Percentiles rank a stretch among this genome's conserved stretches.
Evolutionary conservation across 2,797 vertebrate species (phyloP).

Genomic region (Premnoplex brunnescens): DNA sequence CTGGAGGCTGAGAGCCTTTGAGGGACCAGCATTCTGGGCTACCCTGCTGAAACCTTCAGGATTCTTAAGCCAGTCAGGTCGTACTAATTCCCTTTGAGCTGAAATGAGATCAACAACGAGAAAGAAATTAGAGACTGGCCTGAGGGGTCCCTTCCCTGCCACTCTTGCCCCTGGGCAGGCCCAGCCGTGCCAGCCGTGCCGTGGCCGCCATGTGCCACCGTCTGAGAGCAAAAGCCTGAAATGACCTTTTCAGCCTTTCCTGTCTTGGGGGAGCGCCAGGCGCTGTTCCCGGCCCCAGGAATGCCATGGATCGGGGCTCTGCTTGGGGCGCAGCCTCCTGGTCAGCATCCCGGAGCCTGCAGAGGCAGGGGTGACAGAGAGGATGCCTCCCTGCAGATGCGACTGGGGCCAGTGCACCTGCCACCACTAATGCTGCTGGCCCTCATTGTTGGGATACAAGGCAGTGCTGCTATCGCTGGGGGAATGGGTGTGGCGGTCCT

Average conservation of each 20-base stretch:
- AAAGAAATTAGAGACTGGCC: not conserved
- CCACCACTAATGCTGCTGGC: not conserved
- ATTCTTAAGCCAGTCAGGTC: not conserved
- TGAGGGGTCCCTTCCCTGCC: too few species aligned
- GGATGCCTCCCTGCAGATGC: not conserved
- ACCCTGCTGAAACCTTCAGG: not conserved
- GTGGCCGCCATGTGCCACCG: not conserved
- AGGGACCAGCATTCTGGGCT: not conserved
- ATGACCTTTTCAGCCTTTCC: too few species aligned
- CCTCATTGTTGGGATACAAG: not conserved
- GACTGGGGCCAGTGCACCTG: not conserved
- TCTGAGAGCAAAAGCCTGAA: too few species aligned
- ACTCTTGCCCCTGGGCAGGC: accelerated
- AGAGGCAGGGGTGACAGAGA: too few species aligned
- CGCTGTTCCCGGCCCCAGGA: not conserved
- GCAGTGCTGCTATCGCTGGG: not conserved
- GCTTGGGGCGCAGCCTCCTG: not conserved
- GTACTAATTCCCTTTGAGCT: too few species aligned
- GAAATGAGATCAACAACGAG: accelerated
- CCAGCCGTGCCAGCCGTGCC: not conserved
- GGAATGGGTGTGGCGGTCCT: not conserved
- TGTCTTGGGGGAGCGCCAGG: accelerated
- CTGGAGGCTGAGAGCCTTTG: not conserved
- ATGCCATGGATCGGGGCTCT: accelerated
- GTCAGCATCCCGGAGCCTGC: not conserved